Percentiles rank a stretch among this genome's conserved stretches.
These are phyloP conservation scores for Lynx canadensis DNA, from an alignment of 2,113 vertebrate genomes.

Conservation along the genomic window DNA sequence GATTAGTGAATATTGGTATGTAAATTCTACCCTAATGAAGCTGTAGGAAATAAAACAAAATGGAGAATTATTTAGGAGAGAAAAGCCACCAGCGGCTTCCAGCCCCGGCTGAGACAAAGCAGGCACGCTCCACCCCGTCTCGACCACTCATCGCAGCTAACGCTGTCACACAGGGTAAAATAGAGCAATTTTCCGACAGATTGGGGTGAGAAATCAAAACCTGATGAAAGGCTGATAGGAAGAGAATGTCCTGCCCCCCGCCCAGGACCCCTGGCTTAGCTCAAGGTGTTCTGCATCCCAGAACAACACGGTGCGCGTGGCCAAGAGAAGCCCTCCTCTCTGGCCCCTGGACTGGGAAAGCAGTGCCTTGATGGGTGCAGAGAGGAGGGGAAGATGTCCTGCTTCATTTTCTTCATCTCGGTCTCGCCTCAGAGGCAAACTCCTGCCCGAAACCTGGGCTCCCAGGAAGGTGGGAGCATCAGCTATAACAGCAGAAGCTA, in stretches of 20 bases:
- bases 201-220: fast-evolving
- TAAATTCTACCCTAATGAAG: background rate
- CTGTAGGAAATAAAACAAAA: background rate
- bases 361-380: no score
- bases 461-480: background rate
- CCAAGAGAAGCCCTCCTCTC: background rate
- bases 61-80: background rate
- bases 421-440: background rate
- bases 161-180: background rate
- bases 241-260: background rate
- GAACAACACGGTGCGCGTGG: fast-evolving
- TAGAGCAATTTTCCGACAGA: background rate
- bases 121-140: no score
- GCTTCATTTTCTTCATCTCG: background rate
- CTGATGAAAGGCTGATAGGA: background rate
- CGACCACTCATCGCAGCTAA: background rate
- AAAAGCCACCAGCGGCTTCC: background rate
- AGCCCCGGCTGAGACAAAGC: background rate
- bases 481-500: background rate
- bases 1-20: no score
- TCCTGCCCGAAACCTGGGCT: background rate
- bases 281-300: no score
- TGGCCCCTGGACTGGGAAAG: background rate
- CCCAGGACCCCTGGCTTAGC: fast-evolving
- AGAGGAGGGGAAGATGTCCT: no score